These are phyloP conservation scores for Isurus oxyrinchus DNA, from an alignment of 2,113 vertebrate genomes.

Conservation along the genomic window DNA sequence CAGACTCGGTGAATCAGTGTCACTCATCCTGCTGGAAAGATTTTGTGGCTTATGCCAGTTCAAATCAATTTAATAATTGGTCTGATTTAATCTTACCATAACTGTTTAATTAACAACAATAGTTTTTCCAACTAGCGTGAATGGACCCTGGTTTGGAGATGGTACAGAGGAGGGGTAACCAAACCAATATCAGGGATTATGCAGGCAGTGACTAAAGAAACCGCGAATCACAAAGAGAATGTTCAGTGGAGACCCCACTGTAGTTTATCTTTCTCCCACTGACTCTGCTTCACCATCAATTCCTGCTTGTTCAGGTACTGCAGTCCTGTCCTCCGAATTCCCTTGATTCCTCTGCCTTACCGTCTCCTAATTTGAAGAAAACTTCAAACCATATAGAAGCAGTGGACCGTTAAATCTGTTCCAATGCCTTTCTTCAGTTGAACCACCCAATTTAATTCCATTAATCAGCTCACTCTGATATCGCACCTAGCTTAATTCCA, in stretches of 20 bases:
- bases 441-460: background rate
- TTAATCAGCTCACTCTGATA: background rate
- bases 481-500: background rate
- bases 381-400: background rate
- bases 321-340: background rate
- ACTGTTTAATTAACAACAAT: background rate
- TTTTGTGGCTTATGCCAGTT: background rate
- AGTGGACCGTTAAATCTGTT: background rate
- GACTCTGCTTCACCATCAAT: background rate
- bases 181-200: background rate
- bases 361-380: background rate
- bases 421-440: background rate
- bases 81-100: background rate
- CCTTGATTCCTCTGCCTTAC: background rate
- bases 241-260: background rate
- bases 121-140: background rate
- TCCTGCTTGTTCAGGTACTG: background rate
- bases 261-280: background rate
- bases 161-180: background rate
- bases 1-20: background rate
- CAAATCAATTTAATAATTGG: background rate
- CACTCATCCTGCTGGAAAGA: background rate
- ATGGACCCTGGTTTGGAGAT: background rate
- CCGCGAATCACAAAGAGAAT: background rate
- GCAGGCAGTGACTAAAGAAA: background rate